These are phyloP conservation scores for Atopsyche davidsoni DNA, from an alignment of 1,140 invertebrate genomes.

Conservation along the genomic window DNA sequence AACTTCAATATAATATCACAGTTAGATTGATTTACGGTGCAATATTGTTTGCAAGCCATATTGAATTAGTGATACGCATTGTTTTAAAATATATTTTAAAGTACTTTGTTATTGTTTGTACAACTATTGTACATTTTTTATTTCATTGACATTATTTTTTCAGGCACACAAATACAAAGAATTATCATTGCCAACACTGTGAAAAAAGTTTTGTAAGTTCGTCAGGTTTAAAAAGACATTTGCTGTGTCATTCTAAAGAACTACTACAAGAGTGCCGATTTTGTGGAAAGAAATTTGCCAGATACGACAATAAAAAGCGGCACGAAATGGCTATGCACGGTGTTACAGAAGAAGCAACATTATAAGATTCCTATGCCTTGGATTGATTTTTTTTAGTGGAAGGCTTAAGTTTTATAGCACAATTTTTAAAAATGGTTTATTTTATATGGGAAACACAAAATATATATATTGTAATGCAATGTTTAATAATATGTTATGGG, in stretches of 20 bases:
- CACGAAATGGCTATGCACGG: slow-evolving; percentile 28
- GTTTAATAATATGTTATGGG: not conserved
- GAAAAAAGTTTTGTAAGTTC: slow-evolving; percentile 28
- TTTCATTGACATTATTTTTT: slow-evolving; percentile 4
- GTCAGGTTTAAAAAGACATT: slow-evolving; percentile 26
- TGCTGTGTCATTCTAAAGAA: slow-evolving; percentile 26
- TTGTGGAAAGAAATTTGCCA: slow-evolving; percentile 27
- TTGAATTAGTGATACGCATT: too few relatives aligned
- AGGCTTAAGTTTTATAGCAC: not conserved
- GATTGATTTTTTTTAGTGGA: not conserved
- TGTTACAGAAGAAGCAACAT: slow-evolving; percentile 16
- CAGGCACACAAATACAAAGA: slow-evolving; percentile 28
- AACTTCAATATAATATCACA: not conserved
- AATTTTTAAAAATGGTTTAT: not conserved
- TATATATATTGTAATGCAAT: too few relatives aligned
- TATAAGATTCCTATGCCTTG: not conserved
- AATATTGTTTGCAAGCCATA: too few relatives aligned
- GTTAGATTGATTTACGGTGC: too few relatives aligned
- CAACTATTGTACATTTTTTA: not conserved
- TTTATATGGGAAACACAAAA: not conserved
- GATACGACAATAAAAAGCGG: slow-evolving; percentile 26
- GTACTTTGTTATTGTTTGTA: not conserved
- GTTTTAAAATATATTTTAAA: too few relatives aligned
- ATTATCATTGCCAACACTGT: slow-evolving; percentile 23
- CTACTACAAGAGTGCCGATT: slow-evolving; percentile 20